Evolutionary conservation across 2,113 vertebrate species (phyloP), one percentile per base, ranked within the genome.

Genomic region (Budorcas taxicolor): DNA sequence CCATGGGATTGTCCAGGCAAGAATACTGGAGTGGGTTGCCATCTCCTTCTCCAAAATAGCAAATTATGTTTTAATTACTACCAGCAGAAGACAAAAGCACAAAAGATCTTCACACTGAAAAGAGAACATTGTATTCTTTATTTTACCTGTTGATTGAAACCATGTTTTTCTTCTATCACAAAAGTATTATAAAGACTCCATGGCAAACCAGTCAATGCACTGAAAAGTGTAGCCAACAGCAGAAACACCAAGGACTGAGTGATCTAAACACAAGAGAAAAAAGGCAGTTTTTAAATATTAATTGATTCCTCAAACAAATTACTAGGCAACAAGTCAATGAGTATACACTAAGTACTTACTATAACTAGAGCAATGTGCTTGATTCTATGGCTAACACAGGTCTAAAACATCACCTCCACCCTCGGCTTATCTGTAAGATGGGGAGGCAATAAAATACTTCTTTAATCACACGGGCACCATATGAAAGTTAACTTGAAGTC

Each of bases 121-220:
- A 98, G 16, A 81, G 23, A 96, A 85, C 17, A 90, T n/a, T 88
- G 13, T 4, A 36, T 47, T 87, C 53, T 93, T 55, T 89, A 36
- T 71, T 76, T 14, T 99, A 99, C 99, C 99, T 99, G 99, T 31
- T 99, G 99, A 97, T 99, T 99, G 97, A 99, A 99, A 90, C 99
- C 99, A 11, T 99, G 99, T 82, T 99, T 99, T 98, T 99, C 99
- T 98, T 99, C 99, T 98, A 99, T 99, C 97, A 99, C 98, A 98
- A 99, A 99, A 1, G 99, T 99, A 97, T 99, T 99, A 98, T 99
- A 99, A 64, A 99, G 98, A 98, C 99, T 99, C 99, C 99, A 99
- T 0, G 99, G 99, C 50, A 99, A 99, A 95, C 99, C 99, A 27
- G 99, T 99, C 67, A 99, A 53, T 45, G 99, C 99, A 97, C 99